Evolutionary conservation across 1,140 invertebrate genomes (phyloP), one percentile per base, ranked within the genome.

Genomic region (Rhagoletis zephyria): DNA sequence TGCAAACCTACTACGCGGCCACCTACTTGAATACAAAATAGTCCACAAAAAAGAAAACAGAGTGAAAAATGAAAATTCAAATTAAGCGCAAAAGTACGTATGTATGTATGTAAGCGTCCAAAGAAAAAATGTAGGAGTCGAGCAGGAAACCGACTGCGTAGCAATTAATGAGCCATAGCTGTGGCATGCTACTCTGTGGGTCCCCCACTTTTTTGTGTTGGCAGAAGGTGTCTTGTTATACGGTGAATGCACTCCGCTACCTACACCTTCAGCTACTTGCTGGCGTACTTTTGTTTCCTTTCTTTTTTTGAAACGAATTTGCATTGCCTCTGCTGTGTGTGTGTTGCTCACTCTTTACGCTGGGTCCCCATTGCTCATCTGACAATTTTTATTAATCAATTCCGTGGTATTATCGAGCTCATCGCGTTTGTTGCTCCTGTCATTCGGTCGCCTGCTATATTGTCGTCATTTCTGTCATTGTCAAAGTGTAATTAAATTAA

Each of bases 401-500:
- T 86, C n/a, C 63, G 85, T 86, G 85, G 63, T 42, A 65, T 86
- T 61, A 86, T 65, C 85, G 63, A 63, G 56, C 85, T 65, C 59
- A 86, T 86, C 59, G 59, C 19, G 56, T 63, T 65, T 65, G 85
- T 61, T 48, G 85, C 59, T 86, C 2, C 85, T 86, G 56, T 45
- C 51, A n/a, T 61, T 85, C 19, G 2, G 56, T 42, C 56, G 56
- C 14, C 14, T 19, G 85, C 12, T 86, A 63, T 45, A 60, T 86
- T 42, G n/a, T 86, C 16, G 60, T 86, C 40, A 86, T 40, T 48
- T 81, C 74, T 81, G 74, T 81, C 74, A 56, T 81, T 81, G 74
- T 81, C 74, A 81, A 81, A 81, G 45, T 81, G 74, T 81, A 81
- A 81, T 81, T 81, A 81, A 81, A 81, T 81, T 81, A 81, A 81